Evolutionary conservation across 92 coral and sea anemone genomes (phyloP).

Genomic region (Phymanthus crucifer): DNA sequence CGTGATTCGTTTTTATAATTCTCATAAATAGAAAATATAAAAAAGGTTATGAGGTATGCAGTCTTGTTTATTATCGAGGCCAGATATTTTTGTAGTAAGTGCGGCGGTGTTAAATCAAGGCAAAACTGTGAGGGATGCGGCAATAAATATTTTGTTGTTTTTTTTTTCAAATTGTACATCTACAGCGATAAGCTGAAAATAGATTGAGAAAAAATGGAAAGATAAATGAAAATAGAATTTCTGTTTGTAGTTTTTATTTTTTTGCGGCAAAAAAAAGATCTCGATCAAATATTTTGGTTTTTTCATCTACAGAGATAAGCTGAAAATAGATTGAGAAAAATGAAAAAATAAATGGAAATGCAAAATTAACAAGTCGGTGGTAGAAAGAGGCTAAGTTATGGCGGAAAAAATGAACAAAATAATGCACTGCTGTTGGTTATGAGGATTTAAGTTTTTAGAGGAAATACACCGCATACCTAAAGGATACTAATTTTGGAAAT

Average conservation of each 20-base stretch:
- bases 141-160: neutral
- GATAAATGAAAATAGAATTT: too few relatives aligned
- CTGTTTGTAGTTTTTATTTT: too few relatives aligned
- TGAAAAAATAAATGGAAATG: too few relatives aligned
- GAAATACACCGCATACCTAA: too few relatives aligned
- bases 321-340: neutral
- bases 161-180: neutral
- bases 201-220: too few relatives aligned
- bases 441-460: too few relatives aligned
- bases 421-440: too few relatives aligned
- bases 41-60: neutral
- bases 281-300: neutral
- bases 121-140: neutral
- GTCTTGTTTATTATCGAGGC: neutral
- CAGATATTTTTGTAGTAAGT: neutral
- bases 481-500: too few relatives aligned
- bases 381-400: too few relatives aligned
- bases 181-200: neutral
- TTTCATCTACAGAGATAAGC: neutral
- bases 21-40: neutral
- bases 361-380: too few relatives aligned
- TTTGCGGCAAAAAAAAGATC: too few relatives aligned
- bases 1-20: neutral
- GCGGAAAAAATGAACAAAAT: too few relatives aligned
- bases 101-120: neutral